Percentiles rank a stretch among this genome's conserved stretches.
phyloP scores from a whole-genome alignment of 1,140 invertebrate genomes.

The Trachymyrmex cornetzi region DNA sequence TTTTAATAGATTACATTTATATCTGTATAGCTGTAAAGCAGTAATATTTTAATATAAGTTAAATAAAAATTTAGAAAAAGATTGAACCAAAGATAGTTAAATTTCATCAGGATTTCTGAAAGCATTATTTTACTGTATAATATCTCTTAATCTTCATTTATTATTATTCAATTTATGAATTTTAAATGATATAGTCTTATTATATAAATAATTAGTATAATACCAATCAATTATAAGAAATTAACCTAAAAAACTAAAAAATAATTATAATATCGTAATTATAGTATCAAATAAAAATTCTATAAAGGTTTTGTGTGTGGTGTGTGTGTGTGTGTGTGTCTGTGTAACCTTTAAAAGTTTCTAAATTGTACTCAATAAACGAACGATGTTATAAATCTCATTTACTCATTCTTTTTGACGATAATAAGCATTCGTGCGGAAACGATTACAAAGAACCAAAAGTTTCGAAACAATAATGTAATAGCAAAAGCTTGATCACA shows the following conservation, averaged over 20 bases:
- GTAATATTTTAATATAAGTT: neutral
- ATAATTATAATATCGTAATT: neutral
- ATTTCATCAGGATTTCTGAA: neutral
- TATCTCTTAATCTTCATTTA: neutral
- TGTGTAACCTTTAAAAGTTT: neutral
- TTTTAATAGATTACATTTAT: neutral
- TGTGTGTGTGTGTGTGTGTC: too few species aligned
- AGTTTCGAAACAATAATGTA: neutral
- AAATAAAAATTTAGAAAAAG: neutral
- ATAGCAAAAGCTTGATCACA: neutral
- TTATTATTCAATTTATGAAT: neutral
- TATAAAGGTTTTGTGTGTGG: neutral
- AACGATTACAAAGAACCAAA: conserved; percentile 6
- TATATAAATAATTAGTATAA: neutral
- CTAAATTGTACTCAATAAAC: neutral
- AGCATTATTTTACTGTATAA: too few species aligned
- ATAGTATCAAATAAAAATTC: neutral
- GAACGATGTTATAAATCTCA: conserved; percentile 18
- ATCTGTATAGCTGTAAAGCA: neutral
- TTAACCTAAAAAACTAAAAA: conserved; percentile 22
- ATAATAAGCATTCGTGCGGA: neutral
- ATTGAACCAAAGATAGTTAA: neutral
- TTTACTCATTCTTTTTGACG: conserved; percentile 2
- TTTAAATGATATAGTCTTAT: neutral
- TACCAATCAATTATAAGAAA: neutral